A percentile compares a stretch with the other conserved stretches of the same genome.
phyloP scores from a whole-genome alignment of 1,140 invertebrate species.

The Aphelenchoides avenae region DNA sequence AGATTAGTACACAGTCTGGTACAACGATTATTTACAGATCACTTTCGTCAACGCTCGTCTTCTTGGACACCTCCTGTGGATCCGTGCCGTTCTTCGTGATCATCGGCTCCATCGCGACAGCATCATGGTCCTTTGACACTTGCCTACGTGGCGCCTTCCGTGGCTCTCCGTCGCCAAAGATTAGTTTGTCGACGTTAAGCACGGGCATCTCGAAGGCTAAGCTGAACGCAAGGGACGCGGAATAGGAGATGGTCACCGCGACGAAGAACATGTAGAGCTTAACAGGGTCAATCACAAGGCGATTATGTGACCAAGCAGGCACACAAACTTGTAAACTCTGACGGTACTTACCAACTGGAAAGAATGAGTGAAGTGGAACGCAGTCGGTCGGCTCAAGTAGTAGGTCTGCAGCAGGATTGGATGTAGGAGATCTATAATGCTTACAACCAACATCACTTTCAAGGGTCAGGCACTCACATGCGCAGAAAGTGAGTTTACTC shows the following conservation, averaged over 20 bases:
- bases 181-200: slow-evolving; percentile 48
- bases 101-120: no score
- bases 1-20: no score
- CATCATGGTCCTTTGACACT: no score
- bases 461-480: neutral
- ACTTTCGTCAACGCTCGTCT: no score
- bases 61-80: no score
- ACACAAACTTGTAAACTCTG: neutral
- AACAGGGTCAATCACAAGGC: neutral
- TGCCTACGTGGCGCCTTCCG: no score
- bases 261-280: slow-evolving; percentile 52
- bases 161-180: slow-evolving; percentile 31
- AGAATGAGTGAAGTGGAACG: slow-evolving; percentile 58
- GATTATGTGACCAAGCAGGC: neutral
- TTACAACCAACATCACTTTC: slow-evolving; percentile 49
- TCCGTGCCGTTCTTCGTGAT: no score
- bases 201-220: slow-evolving; percentile 56
- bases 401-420: slow-evolving; percentile 60
- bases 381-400: slow-evolving; percentile 53
- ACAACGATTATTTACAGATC: no score
- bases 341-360: slow-evolving; percentile 50
- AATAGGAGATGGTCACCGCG: slow-evolving; percentile 50
- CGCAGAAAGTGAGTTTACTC: slow-evolving; percentile 58
- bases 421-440: slow-evolving; percentile 63
- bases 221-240: slow-evolving; percentile 42